Percentiles rank a stretch among this genome's conserved stretches.
Conservation (phyloP, 2,888 invertebrate species). For the Athetis lepigone region DNA sequence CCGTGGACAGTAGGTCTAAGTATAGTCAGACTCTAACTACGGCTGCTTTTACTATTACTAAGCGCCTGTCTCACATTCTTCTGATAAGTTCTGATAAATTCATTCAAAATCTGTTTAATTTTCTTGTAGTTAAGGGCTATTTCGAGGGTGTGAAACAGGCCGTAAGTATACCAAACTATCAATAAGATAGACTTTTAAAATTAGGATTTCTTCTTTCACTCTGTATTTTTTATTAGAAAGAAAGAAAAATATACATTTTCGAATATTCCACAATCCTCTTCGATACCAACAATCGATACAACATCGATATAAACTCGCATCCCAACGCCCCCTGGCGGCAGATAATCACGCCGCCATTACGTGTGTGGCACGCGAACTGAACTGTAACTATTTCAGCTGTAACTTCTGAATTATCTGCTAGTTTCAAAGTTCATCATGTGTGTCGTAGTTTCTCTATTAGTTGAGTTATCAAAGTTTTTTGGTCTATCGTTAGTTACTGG, state of each 20-base stretch:
- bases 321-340: constrained; percentile 66
- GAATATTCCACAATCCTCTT: constrained; percentile 14
- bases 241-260: not conserved
- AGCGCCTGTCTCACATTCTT: too few relatives aligned
- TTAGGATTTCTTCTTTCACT: too few relatives aligned
- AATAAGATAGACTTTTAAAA: too few relatives aligned
- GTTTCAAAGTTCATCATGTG: constrained; percentile 61
- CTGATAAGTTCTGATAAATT: too few relatives aligned
- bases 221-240: too few relatives aligned
- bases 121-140: too few relatives aligned
- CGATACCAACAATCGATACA: constrained; percentile 54
- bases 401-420: constrained; percentile 59
- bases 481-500: constrained; percentile 9
- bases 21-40: too few relatives aligned
- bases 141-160: too few relatives aligned
- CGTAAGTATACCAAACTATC: too few relatives aligned
- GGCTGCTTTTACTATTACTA: too few relatives aligned
- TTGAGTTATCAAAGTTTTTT: constrained; percentile 43
- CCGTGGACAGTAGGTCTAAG: too few relatives aligned
- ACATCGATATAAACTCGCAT: constrained; percentile 35
- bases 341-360: constrained; percentile 83
- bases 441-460: constrained; percentile 61
- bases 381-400: constrained; percentile 48
- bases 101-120: too few relatives aligned
- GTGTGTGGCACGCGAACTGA: constrained; percentile 79